phyloP scores from a whole-genome alignment of 2,113 vertebrate species.

The Dunckerocampus dactyliophorus region DNA sequence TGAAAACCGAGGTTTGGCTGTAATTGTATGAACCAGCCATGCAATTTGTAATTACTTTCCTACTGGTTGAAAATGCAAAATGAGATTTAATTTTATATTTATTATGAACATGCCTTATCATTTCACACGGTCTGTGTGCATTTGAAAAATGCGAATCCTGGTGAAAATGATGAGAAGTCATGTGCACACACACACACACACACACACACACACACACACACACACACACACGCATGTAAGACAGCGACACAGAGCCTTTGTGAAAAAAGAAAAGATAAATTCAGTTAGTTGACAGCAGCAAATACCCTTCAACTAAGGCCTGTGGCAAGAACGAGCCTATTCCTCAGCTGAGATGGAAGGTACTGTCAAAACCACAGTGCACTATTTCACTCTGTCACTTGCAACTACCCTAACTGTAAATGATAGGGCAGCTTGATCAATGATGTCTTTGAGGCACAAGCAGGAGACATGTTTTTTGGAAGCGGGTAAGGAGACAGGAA shows the following conservation, averaged over 20 bases:
- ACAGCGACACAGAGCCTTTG: conserved; percentile 20
- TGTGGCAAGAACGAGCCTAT: conserved; percentile 15
- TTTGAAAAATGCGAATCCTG: background rate
- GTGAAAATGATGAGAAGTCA: background rate
- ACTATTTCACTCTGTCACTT: conserved; percentile 33
- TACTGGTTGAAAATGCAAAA: too few species aligned
- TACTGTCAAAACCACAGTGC: conserved; percentile 16
- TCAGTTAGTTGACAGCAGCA: conserved; percentile 16
- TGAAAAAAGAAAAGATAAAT: conserved; percentile 22
- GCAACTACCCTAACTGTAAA: conserved; percentile 29
- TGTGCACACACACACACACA: background rate
- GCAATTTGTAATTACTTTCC: too few species aligned
- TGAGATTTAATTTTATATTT: too few species aligned
- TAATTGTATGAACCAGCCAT: too few species aligned
- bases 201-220: too few species aligned
- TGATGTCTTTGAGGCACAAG: conserved; percentile 34
- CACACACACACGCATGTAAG: too few species aligned
- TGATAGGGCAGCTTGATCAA: conserved; percentile 43
- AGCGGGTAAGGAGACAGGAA: conserved; percentile 26
- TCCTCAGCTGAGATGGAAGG: conserved; percentile 24
- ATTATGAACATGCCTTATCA: background rate
- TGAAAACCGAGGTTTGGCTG: too few species aligned
- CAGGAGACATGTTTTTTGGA: conserved; percentile 6
- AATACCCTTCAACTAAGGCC: conserved; percentile 5
- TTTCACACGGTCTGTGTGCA: background rate